phyloP scores from a whole-genome alignment of 2,888 invertebrate genomes.

The Andrena hattorfiana region DNA sequence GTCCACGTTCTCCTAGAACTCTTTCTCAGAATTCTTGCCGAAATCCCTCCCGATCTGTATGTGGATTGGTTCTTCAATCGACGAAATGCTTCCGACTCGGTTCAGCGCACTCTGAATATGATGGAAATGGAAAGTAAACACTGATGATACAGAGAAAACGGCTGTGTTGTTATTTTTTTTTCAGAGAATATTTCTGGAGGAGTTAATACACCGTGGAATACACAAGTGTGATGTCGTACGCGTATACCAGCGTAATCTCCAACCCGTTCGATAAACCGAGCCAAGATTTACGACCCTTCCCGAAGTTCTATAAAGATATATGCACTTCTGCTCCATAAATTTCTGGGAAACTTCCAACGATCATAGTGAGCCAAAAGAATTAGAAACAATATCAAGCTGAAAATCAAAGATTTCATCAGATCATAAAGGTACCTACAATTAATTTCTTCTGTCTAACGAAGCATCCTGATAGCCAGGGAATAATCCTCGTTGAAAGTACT shows the following conservation, averaged over 20 bases:
- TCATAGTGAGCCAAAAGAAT: neutral
- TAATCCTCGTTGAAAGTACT: neutral
- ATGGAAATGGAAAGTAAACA: no score
- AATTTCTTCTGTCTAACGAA: neutral
- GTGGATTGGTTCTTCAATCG: no score
- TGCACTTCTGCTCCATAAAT: conserved; percentile 18
- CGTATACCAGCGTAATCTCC: conserved; percentile 39
- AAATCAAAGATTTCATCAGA: neutral
- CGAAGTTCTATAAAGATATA: conserved; percentile 18
- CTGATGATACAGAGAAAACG: no score
- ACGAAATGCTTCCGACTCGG: no score
- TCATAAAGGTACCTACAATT: no score
- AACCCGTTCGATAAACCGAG: conserved; percentile 5
- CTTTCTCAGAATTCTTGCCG: neutral
- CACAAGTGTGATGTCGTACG: neutral
- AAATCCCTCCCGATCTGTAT: neutral
- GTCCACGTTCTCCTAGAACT: neutral
- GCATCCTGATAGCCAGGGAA: neutral
- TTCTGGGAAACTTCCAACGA: neutral
- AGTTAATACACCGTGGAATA: neutral
- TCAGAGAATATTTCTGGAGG: no score
- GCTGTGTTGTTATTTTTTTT: no score
- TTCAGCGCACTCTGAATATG: no score
- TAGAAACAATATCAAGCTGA: neutral
- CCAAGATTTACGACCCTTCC: neutral